Evolutionary conservation across 2,888 invertebrate species (phyloP).

Genomic region (Amblyjoppa proteus): DNA sequence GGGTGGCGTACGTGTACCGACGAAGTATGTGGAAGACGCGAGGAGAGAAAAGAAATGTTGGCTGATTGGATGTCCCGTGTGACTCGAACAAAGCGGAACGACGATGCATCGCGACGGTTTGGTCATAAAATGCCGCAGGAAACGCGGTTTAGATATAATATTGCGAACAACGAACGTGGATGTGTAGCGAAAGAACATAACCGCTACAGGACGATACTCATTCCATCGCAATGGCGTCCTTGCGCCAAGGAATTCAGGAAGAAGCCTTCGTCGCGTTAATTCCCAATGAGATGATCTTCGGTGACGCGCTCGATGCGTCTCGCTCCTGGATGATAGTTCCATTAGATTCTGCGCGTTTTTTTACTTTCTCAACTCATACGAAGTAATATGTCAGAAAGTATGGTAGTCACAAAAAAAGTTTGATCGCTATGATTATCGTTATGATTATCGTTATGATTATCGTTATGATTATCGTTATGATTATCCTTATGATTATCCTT

Average conservation of each 20-base stretch:
- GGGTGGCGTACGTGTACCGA: slow-evolving; percentile 11
- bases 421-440: too few species aligned
- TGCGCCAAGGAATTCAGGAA: slow-evolving; percentile 81
- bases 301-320: slow-evolving; percentile 20
- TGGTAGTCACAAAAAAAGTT: too few species aligned
- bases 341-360: background rate
- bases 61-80: slow-evolving; percentile 14
- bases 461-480: too few species aligned
- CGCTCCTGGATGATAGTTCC: slow-evolving; percentile 21
- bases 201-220: slow-evolving; percentile 72
- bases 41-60: slow-evolving; percentile 49
- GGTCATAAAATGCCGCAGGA: slow-evolving; percentile 47
- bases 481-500: too few species aligned
- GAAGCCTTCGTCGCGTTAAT: slow-evolving; percentile 68
- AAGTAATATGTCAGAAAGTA: background rate
- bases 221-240: slow-evolving; percentile 75
- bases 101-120: slow-evolving; percentile 75
- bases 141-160: slow-evolving; percentile 15
- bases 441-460: too few species aligned
- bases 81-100: slow-evolving; percentile 73
- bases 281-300: slow-evolving; percentile 48
- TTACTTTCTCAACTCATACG: background rate
- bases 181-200: slow-evolving; percentile 70
- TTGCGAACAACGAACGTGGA: slow-evolving; percentile 50
- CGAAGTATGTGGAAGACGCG: slow-evolving; percentile 32